A percentile compares a stretch with the other conserved stretches of the same genome.
phyloP scores from a whole-genome alignment of 37 sponge, comb jelly and placozoan species.

The Trichoplax adhaerens region DNA sequence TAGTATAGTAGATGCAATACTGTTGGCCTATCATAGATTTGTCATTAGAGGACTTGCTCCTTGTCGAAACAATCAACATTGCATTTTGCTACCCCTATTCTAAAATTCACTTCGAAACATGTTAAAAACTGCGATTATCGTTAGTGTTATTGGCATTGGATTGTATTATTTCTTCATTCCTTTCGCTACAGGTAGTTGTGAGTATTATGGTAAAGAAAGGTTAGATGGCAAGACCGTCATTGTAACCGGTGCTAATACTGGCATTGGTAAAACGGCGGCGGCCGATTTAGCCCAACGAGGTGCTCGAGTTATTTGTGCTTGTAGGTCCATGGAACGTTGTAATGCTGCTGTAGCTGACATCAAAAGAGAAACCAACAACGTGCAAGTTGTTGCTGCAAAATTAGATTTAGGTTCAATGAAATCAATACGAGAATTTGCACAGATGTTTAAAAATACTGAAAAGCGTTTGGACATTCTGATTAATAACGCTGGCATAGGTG shows the following conservation, averaged over 20 bases:
- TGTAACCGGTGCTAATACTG: slow-evolving; percentile 73
- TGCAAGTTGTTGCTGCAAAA: slow-evolving; percentile 11
- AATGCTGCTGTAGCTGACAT: slow-evolving; percentile 32
- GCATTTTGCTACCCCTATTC: no score
- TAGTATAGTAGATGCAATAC: no score
- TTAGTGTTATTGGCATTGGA: no score
- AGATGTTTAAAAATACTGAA: slow-evolving; percentile 13
- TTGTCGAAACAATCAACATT: no score
- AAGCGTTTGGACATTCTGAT: slow-evolving; percentile 21
- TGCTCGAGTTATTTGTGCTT: slow-evolving; percentile 74
- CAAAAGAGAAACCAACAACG: slow-evolving; percentile 7
- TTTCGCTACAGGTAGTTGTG: no score
- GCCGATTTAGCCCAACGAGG: slow-evolving; percentile 53
- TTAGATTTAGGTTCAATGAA: slow-evolving; percentile 13
- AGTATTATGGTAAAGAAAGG: not conserved
- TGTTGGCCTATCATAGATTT: no score
- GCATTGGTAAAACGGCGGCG: slow-evolving; percentile 73
- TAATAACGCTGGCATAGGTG: slow-evolving; percentile 44
- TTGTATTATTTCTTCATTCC: no score
- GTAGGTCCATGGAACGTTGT: slow-evolving; percentile 43
- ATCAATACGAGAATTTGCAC: slow-evolving; percentile 22
- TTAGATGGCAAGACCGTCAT: slow-evolving; percentile 63
- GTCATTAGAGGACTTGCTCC: no score
- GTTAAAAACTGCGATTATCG: no score
- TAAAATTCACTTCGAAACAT: no score